Evolutionary conservation across 35 echinoderm and acorn worm genomes (phyloP).

Genomic region (Apostichopus californicus): DNA sequence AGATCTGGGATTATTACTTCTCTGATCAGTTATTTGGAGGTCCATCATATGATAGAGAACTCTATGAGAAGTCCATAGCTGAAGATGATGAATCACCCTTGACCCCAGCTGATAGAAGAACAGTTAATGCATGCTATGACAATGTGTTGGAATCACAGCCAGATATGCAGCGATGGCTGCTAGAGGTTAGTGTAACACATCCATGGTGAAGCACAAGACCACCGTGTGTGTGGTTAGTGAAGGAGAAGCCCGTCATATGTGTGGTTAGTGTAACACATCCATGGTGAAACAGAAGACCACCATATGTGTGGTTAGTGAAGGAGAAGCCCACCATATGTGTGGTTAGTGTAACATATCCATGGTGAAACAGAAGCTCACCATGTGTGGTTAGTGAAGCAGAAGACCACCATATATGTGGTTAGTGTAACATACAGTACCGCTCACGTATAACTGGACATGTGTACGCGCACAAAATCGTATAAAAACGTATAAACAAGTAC

Average conservation of each 20-base stretch:
- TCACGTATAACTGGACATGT: no score
- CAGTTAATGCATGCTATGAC: slow-evolving; percentile 87
- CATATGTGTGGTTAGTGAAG: no score
- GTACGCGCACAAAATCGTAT: no score
- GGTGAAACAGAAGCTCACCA: neutral
- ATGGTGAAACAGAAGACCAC: no score
- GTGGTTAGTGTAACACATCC: neutral
- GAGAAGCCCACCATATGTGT: neutral
- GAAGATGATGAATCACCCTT: slow-evolving; percentile 89
- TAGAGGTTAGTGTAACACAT: slow-evolving; percentile 68
- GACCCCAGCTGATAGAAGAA: slow-evolving; percentile 77
- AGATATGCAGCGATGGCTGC: slow-evolving; percentile 82
- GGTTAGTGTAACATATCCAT: neutral
- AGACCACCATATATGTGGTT: neutral
- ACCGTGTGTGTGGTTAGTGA: no score
- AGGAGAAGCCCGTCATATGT: neutral
- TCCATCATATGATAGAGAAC: slow-evolving; percentile 83
- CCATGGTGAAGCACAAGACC: no score
- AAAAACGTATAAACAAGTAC: no score
- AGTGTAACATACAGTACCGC: no score
- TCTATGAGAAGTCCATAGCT: slow-evolving; percentile 72
- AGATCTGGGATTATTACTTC: slow-evolving; percentile 91
- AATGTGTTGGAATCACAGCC: slow-evolving; percentile 66
- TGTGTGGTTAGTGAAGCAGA: neutral
- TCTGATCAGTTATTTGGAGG: slow-evolving; percentile 74